Base-by-base conservation (phyloP, 2,888 invertebrate species). In the Pristionchus entomophagus region DNA sequence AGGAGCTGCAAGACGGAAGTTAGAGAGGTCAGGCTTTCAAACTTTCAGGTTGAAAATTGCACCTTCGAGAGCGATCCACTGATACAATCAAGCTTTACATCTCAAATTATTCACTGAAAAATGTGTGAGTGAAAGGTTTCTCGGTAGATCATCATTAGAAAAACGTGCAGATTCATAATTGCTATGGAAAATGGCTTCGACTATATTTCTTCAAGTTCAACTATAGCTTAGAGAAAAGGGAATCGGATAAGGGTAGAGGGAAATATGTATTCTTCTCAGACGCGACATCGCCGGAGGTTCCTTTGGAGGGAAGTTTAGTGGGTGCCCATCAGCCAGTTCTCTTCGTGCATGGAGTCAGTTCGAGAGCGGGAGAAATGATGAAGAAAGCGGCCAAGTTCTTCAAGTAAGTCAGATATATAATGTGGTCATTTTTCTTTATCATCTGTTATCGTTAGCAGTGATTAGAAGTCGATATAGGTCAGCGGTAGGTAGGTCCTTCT, bases 301-400 rank as follows among this genome's bases (percentile, higher is more conserved):
- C 0, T 93, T 92, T 51, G 93, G 93, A 17, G 93, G 93, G 2
- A 91, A 89, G 69, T 22, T 53, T 84, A 19, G 78, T 92, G 56
- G 59, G 8, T 49, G 82, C 80, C 1, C 88, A 91, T 65, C 92
- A 93, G 65, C 93, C 93, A 6, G 88, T 93, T 35, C 89, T 93
- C 53, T 91, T 93, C 83, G 93, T 93, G n/a, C 93, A 93, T 86
- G 93, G 92, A 32, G 93, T 92, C 10, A 91, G 91, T 19, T 91
- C 92, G 87, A 89, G 89, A 22, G 93, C 93, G 41, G 92, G 92
- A 10, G 92, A 92, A 62, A 91, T 90, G 86, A 91, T 91, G 88
- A 86, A 87, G 19, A 86, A 88, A 69, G 91, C 91, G 3, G 92
- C 92, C 14, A 86, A 87, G n/a, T 89, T 88, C 86, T 92, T 89